Base-by-base conservation (phyloP, 2,888 invertebrate genomes). In the Eremobia ochroleuca region DNA sequence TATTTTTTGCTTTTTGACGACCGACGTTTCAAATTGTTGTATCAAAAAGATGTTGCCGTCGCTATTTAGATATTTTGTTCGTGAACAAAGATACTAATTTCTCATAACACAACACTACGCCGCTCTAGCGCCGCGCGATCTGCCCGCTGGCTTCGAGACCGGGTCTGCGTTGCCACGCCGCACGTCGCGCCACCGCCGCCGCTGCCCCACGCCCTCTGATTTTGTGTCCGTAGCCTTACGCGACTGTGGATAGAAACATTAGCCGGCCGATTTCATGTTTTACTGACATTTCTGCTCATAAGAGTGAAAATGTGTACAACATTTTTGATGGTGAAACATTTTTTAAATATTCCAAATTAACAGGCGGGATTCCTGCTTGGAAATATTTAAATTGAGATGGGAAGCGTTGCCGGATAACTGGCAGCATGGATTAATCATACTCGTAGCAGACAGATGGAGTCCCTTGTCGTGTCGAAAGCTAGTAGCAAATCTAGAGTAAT, bases 361-460 rank as follows among this genome's bases (percentile, higher is more conserved):
- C 49, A 25, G 21, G 34, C 34, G 37, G 25, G 55, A 66, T 69
- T 55, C 21, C 61, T 52, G 37, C 58, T n/a, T 2, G 68, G 13
- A 65, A 82, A 76, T 76, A 79, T 82, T 82, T 58, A 82, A 80
- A 80, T 69, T 46, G 52, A 46, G 46, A 69, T 69, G 65, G 46
- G 31, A 61, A 37, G 21, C 28, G 25, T n/a, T 52, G 55, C 11
- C 46, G 8, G 15, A 37, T 18, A 77, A 31, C n/a, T n/a, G n/a
- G 52, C 3, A 43, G 25, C 34, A n/a, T 37, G 46, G 28, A 64
- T 82, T 82, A 82, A 69, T 82, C 28, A 59, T 28, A n/a, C n/a
- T n/a, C n/a, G n/a, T n/a, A 43, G 67, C 25, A 58, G 34, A 28
- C 58, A n/a, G 28, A 76, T 68, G 21, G 59, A 64, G 34, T 68